Conservation (phyloP, 2,113 vertebrate species). For the Glaucidium brasilianum region DNA sequence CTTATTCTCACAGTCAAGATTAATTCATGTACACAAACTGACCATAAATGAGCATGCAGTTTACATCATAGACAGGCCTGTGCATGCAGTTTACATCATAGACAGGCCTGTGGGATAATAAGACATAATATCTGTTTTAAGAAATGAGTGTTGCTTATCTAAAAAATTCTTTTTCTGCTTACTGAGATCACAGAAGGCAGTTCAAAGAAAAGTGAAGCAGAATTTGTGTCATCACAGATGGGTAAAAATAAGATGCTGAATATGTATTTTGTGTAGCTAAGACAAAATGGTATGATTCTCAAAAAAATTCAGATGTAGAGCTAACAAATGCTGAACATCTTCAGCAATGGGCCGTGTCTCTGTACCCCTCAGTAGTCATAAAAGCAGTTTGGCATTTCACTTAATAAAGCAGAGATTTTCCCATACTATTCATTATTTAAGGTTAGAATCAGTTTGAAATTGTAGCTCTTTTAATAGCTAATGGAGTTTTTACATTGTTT, state of each 20-base stretch:
- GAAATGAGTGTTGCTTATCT: neutral
- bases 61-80: neutral
- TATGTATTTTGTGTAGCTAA: conserved; percentile 3
- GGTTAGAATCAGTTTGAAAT: neutral
- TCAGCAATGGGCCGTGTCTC: neutral
- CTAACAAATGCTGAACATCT: neutral
- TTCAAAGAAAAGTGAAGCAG: neutral
- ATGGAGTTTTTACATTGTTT: neutral
- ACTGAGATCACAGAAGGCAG: neutral
- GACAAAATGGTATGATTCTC: neutral
- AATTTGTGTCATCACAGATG: neutral
- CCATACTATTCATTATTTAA: neutral
- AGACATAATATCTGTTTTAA: neutral
- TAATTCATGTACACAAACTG: neutral
- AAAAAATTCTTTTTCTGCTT: neutral
- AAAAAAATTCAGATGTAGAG: neutral
- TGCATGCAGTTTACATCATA: neutral
- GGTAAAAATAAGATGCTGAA: neutral
- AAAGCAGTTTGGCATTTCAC: neutral
- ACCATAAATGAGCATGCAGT: conserved; percentile 16
- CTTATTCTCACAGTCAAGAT: neutral
- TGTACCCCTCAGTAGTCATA: neutral
- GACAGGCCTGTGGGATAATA: neutral
- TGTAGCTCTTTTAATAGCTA: neutral
- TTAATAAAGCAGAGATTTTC: neutral